Base-by-base conservation (phyloP, 2,797 vertebrate genomes). In the Gambusia yucatana region DNA sequence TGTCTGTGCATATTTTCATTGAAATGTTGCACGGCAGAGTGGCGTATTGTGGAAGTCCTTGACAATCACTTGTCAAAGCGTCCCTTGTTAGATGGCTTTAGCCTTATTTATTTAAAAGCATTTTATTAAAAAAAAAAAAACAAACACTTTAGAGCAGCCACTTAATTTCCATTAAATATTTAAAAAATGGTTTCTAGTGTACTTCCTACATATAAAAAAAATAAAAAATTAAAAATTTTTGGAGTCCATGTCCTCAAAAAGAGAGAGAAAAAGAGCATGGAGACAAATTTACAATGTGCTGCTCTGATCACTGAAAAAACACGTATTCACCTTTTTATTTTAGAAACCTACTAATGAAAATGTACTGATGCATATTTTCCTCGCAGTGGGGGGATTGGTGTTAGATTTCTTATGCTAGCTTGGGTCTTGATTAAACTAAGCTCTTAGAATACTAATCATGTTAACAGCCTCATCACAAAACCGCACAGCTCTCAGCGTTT, bases 111-210 rank as follows among this genome's bases (percentile, higher is more conserved):
- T 28, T 44, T 48, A 80, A n/a, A 82, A 79, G 63, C 50, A 44
- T 77, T 82, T 70, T 52, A 50, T 39, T 39, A 50, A 47, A 46
- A 20, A 52, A 30, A n/a, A n/a, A n/a, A n/a, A n/a, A n/a, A n/a
- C n/a, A n/a, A 52, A 39, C 72, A 7, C 57, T 61, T 52, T 48
- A 72, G 20, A 74, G 77, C 36, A 77, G 78, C 77, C 82, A 52
- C 69, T 44, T 83, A 76, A 87, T 88, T 80, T 84, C 50, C 67
- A 63, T 83, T 77, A 77, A 75, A 81, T 77, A 77, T 76, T 81
- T 77, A 92, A 77, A 87, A 84, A 89, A 83, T 20, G 47, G 70
- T 84, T 76, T 77, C 75, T 84, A 77, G 72, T 81, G 74, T 74
- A 65, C 33, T 72, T 82, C 73, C 87, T 85, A 77, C 78, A 79